These are phyloP conservation scores for Xerus rutilus DNA, from an alignment of 2,797 vertebrate species.

Conservation along the genomic window DNA sequence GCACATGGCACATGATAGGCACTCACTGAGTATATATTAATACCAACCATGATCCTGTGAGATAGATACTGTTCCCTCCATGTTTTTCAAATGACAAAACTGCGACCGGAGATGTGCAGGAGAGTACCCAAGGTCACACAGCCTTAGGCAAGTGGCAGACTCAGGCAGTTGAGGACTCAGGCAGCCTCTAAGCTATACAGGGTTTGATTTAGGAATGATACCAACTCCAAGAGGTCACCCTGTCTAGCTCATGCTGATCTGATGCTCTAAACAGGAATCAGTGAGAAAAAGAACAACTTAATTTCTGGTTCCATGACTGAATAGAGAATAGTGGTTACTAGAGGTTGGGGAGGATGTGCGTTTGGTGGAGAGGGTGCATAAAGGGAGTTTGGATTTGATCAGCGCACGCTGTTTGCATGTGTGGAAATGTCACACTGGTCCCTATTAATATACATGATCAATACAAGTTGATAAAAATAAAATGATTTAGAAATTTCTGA, in stretches of 20 bases:
- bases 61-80: not conserved
- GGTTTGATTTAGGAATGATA: not conserved
- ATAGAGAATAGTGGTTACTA: not conserved
- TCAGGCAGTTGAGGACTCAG: not conserved
- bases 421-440: not conserved
- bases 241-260: not conserved
- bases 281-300: not conserved
- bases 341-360: not conserved
- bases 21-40: not conserved
- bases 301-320: not conserved
- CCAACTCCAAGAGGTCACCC: not conserved
- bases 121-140: not conserved
- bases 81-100: constrained; percentile 3
- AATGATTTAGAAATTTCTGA: constrained; percentile 14
- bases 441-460: not conserved
- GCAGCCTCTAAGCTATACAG: not conserved
- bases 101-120: not conserved
- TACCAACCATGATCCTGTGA: not conserved
- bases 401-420: not conserved
- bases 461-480: not conserved
- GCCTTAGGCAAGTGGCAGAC: not conserved
- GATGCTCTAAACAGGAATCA: not conserved
- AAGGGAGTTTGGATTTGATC: not conserved
- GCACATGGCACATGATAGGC: not conserved
- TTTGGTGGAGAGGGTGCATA: no score